These are phyloP conservation scores for Sphenopsis melanotis DNA, from an alignment of 2,797 vertebrate genomes.

Conservation along the genomic window DNA sequence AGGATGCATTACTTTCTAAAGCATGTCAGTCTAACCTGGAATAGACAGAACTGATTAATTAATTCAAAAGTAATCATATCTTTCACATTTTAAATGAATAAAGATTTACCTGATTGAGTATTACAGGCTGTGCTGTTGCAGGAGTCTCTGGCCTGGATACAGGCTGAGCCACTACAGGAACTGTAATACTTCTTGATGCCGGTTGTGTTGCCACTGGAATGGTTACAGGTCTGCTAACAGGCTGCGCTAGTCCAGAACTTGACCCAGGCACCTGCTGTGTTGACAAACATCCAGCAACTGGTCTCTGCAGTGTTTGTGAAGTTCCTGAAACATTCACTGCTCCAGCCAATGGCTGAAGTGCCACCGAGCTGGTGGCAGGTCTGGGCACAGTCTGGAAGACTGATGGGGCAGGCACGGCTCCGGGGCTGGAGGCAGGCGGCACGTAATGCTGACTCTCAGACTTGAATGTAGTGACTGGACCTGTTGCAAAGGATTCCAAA, in stretches of 20 bases:
- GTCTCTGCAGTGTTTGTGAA: constrained; percentile 52
- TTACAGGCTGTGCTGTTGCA: constrained; percentile 66
- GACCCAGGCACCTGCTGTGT: constrained; percentile 64
- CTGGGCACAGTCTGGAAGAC: constrained; percentile 72
- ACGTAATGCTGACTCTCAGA: constrained; percentile 67
- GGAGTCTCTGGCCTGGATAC: constrained; percentile 57
- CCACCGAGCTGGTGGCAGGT: constrained; percentile 54
- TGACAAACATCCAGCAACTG: constrained; percentile 56
- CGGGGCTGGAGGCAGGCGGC: constrained; percentile 64
- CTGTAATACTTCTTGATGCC: constrained; percentile 31
- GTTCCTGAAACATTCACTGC: constrained; percentile 62
- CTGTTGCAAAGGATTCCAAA: constrained; percentile 69
- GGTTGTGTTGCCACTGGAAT: constrained; percentile 66
- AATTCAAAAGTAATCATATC: not conserved
- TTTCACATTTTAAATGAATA: not conserved
- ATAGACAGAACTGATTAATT: not conserved
- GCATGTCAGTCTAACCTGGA: not conserved
- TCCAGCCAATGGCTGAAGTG: constrained; percentile 72
- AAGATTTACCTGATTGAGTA: constrained; percentile 74
- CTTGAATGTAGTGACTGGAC: constrained; percentile 70
- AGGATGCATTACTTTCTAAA: not conserved
- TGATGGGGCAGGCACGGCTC: constrained; percentile 54
- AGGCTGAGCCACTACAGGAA: constrained; percentile 57
- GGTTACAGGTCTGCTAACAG: constrained; percentile 70
- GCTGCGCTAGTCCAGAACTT: constrained; percentile 59